Base-by-base conservation (phyloP, 2,113 vertebrate genomes). In the Morphnarchus princeps region DNA sequence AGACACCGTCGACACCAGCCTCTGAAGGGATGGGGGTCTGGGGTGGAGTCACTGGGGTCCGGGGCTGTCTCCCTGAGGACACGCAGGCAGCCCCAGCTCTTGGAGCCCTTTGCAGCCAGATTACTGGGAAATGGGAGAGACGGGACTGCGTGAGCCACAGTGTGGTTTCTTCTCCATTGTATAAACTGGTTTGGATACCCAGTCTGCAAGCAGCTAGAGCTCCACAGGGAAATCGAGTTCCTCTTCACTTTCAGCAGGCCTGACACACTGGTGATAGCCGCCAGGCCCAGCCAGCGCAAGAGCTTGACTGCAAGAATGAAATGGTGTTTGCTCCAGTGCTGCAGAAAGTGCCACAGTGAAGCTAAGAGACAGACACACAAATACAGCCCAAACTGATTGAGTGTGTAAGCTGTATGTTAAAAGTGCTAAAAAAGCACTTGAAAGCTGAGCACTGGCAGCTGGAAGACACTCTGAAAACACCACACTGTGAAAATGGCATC, bases 1-100 rank as follows among this genome's bases (percentile, higher is more conserved):
- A 0, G 98, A 97, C 91, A 95, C 98, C 0, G 79, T 98, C 1
- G 98, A 99, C 83, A 99, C 99, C 67, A 99, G 99, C 96, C 97
- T 99, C 71, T 99, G 95, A 99, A 50, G 43, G 63, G 45, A 16
- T 14, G 7, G 6, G 7, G 8, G 5, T 14, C 12, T 0, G 0
- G 47, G 5, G 7, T 16, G 38, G 43, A 69, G n/a, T 21, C 29
- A 0, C 8, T 29, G 3, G 25, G 52, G 7, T 4, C 9, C 0
- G 0, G 45, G 17, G 15, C 31, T 3, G 1, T 63, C 14, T 49
- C 34, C 10, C 18, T 42, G n/a, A 18, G 31, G 28, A n/a, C 24
- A 11, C 1, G 3, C 0, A 0, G 11, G 21, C 25, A 54, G 38
- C 19, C 11, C 18, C 3, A 11, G 16, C 9, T 1, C 47, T 42